Evolutionary conservation across 2,797 vertebrate species (phyloP).

Genomic region (Numenius phaeopus): DNA sequence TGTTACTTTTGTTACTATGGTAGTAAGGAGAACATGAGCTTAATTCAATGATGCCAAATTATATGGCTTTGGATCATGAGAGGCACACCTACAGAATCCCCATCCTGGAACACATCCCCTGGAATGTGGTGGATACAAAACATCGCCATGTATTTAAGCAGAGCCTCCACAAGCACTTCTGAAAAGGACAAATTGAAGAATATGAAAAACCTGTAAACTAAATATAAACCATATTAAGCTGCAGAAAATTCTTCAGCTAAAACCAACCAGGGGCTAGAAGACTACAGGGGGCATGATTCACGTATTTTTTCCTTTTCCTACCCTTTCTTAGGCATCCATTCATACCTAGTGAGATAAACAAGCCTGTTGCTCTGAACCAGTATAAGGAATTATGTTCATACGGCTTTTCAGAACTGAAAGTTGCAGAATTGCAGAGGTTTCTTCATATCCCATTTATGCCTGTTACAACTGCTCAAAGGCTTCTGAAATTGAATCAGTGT

Average conservation of each 20-base stretch:
- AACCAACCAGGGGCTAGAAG: not conserved
- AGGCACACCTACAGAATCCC: not conserved
- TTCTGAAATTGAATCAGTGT: not conserved
- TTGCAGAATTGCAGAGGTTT: not conserved
- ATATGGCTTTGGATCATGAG: not conserved
- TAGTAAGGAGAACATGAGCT: not conserved
- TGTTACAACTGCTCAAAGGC: not conserved
- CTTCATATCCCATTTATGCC: not conserved
- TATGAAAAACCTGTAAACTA: not conserved
- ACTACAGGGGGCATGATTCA: not conserved
- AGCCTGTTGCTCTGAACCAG: not conserved
- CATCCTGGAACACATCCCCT: fast-evolving
- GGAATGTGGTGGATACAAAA: not conserved
- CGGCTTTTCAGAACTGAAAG: not conserved
- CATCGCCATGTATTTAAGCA: fast-evolving
- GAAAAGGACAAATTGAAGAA: not conserved
- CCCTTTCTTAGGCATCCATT: not conserved
- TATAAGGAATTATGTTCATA: not conserved
- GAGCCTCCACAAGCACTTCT: not conserved
- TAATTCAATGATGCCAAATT: not conserved
- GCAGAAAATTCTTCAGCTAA: not conserved
- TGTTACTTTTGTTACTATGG: not conserved
- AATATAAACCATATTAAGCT: not conserved
- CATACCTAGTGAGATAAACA: not conserved
- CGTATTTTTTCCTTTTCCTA: not conserved